phyloP scores from a whole-genome alignment of 2,888 invertebrate genomes.

The Nephrocerus scutellatus region DNA sequence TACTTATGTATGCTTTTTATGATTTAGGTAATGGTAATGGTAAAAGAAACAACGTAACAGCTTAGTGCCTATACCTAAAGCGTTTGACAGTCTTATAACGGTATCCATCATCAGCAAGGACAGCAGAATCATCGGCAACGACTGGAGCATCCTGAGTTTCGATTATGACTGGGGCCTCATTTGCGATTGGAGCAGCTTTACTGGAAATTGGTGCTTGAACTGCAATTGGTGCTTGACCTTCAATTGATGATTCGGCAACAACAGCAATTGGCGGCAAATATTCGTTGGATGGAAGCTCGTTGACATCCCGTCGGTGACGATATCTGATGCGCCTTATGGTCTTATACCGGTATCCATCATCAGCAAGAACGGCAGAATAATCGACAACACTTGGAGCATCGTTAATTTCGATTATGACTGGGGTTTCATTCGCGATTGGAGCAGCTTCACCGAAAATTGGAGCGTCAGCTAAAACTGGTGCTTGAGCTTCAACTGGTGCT shows the following conservation, averaged over 20 bases:
- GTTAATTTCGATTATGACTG: slow-evolving; percentile 19
- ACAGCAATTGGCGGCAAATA: slow-evolving; percentile 32
- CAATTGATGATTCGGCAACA: too few relatives aligned
- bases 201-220: too few relatives aligned
- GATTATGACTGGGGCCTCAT: slow-evolving; percentile 14
- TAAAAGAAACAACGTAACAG: too few relatives aligned
- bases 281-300: slow-evolving; percentile 24
- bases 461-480: slow-evolving; percentile 22
- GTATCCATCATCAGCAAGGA: slow-evolving; percentile 29
- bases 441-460: slow-evolving; percentile 8
- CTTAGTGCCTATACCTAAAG: slow-evolving; percentile 27
- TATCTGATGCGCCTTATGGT: slow-evolving; percentile 21
- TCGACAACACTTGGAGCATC: slow-evolving; percentile 14
- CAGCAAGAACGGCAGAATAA: slow-evolving; percentile 18
- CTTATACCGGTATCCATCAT: slow-evolving; percentile 29
- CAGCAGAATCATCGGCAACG: slow-evolving; percentile 17
- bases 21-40: too few relatives aligned
- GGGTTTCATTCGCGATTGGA: too few relatives aligned
- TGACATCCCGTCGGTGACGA: slow-evolving; percentile 31
- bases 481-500: slow-evolving; percentile 8
- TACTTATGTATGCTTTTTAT: too few relatives aligned
- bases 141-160: slow-evolving; percentile 10
- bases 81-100: slow-evolving; percentile 35
- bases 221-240: too few relatives aligned
- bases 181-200: too few relatives aligned